phyloP scores from a whole-genome alignment of 2,888 invertebrate genomes.

The Limenitis arthemis region DNA sequence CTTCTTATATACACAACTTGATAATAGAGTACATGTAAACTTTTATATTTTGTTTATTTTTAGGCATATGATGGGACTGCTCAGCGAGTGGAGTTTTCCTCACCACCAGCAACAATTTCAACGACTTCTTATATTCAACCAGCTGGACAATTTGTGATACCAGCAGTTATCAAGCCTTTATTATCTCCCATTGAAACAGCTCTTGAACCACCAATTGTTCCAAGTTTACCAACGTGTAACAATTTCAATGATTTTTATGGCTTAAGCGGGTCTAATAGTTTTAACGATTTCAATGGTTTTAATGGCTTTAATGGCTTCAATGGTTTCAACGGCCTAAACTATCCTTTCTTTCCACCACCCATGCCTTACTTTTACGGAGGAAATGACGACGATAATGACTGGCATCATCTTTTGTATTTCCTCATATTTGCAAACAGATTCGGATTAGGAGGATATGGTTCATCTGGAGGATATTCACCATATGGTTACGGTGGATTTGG shows the following conservation, averaged over 20 bases:
- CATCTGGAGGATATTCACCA: constrained; percentile 4
- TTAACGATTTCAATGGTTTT: constrained; percentile 2
- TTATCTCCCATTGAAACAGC: constrained; percentile 17
- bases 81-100: constrained; percentile 25
- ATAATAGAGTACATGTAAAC: neutral
- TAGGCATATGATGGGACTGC: constrained; percentile 22
- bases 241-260: neutral
- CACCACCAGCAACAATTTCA: constrained; percentile 12
- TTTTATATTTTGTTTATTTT: constrained; percentile 12
- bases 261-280: constrained; percentile 10
- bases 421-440: constrained; percentile 42
- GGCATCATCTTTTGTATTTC: constrained; percentile 36
- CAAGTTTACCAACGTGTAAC: constrained; percentile 15
- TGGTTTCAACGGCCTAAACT: constrained; percentile 3
- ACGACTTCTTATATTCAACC: constrained; percentile 27
- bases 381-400: constrained; percentile 31
- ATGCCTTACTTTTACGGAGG: constrained; percentile 37
- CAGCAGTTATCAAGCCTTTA: constrained; percentile 40
- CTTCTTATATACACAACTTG: constrained; percentile 35
- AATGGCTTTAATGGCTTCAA: constrained; percentile 10
- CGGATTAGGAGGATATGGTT: constrained; percentile 18
- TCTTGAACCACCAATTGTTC: constrained; percentile 19
- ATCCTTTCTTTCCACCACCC: constrained; percentile 1
- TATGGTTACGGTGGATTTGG: constrained; percentile 9
- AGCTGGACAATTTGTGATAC: constrained; percentile 38